phyloP scores from a whole-genome alignment of 2,113 vertebrate genomes.

The Turnix velox region DNA sequence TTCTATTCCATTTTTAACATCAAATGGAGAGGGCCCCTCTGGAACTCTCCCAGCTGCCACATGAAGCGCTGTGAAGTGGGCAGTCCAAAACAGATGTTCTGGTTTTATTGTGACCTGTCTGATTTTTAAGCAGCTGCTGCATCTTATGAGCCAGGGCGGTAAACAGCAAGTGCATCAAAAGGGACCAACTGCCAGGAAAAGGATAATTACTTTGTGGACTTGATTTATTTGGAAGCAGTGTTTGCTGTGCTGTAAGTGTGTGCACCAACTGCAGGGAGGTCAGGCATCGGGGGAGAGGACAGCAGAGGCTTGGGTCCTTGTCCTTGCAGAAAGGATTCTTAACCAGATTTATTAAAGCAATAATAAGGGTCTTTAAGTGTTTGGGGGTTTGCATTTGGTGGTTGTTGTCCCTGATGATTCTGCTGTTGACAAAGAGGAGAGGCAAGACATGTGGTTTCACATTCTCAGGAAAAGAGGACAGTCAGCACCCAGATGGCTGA shows the following conservation, averaged over 20 bases:
- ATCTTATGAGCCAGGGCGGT: background rate
- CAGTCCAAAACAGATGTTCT: background rate
- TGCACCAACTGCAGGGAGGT: conserved; percentile 11
- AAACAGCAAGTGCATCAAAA: background rate
- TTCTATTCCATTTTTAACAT: background rate
- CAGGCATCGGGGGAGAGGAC: background rate
- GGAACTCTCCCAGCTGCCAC: background rate
- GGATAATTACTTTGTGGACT: background rate
- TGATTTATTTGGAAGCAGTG: background rate
- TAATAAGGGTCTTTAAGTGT: conserved; percentile 60
- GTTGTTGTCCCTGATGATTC: background rate
- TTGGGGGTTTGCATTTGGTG: conserved; percentile 38
- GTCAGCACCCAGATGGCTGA: background rate
- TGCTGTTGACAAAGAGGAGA: background rate
- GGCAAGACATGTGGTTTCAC: rapidly evolving
- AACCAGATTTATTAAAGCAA: conserved; percentile 67
- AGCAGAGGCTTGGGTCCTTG: background rate
- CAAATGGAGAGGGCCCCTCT: background rate
- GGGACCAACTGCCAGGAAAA: background rate
- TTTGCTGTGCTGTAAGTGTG: background rate
- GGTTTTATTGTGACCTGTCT: background rate
- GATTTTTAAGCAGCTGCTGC: conserved; percentile 21
- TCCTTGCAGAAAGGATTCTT: conserved; percentile 16
- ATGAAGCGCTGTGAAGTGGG: background rate
- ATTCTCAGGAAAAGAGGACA: background rate